Evolutionary conservation across 1,140 invertebrate genomes (phyloP).

Genomic region (Platorchestia sp.): DNA sequence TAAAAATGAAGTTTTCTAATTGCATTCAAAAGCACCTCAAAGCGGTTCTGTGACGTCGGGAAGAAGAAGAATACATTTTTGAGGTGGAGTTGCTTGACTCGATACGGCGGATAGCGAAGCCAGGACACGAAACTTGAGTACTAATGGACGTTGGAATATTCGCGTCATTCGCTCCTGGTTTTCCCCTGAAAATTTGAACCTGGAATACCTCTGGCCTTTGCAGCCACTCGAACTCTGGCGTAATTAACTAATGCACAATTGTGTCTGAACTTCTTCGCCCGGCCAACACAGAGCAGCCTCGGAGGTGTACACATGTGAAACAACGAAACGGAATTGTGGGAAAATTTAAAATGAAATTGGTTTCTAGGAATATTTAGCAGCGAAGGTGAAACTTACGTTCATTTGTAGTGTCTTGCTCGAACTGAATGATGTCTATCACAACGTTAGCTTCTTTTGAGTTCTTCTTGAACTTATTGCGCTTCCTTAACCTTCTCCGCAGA

Average conservation of each 20-base stretch:
- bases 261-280: background rate
- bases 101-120: too few species aligned
- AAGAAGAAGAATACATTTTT: too few species aligned
- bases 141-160: background rate
- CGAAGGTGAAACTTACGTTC: background rate
- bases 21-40: too few species aligned
- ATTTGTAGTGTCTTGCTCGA: constrained; percentile 4
- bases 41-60: too few species aligned
- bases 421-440: constrained; percentile 8
- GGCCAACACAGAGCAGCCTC: background rate
- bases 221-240: background rate
- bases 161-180: background rate
- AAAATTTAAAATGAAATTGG: background rate
- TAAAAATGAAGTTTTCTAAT: too few species aligned
- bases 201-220: background rate
- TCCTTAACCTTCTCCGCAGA: background rate
- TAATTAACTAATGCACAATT: background rate
- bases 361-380: background rate
- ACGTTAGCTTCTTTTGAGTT: background rate
- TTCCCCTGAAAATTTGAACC: background rate
- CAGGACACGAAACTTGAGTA: background rate
- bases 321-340: background rate
- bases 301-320: background rate
- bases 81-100: too few species aligned
- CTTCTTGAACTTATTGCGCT: background rate